A percentile compares a stretch with the other conserved stretches of the same genome.
Conservation (phyloP, 2,888 invertebrate genomes). For the Tachina fera region DNA sequence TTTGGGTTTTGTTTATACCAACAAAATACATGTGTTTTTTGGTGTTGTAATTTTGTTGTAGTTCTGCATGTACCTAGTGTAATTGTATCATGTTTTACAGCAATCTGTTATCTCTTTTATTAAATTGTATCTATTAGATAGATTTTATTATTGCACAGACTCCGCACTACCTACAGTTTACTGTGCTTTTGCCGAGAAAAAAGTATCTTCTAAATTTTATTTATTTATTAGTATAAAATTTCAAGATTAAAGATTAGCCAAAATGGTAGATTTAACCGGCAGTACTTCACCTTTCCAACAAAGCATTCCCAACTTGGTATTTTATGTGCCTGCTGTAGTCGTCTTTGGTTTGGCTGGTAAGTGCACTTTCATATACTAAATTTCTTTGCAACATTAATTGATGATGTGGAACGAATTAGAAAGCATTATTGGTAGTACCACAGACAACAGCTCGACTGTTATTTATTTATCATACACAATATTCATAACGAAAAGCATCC, state of each 20-base stretch:
- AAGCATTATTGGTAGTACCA: constrained; percentile 50
- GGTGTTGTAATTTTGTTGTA: no score
- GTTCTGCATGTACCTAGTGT: no score
- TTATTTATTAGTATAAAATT: constrained; percentile 1
- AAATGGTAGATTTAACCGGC: constrained; percentile 93
- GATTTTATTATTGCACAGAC: constrained; percentile 44
- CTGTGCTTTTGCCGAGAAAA: not conserved
- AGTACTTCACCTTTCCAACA: constrained; percentile 92
- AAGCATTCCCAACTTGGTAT: constrained; percentile 93
- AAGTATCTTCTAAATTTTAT: not conserved
- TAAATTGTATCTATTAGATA: constrained; percentile 30
- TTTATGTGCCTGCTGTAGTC: constrained; percentile 92
- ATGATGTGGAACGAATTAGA: constrained; percentile 63
- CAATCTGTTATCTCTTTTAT: constrained; percentile 5
- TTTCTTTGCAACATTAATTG: constrained; percentile 44
- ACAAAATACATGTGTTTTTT: no score
- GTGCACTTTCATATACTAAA: constrained; percentile 13
- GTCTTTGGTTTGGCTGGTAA: constrained; percentile 91
- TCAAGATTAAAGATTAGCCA: constrained; percentile 71
- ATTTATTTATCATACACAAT: constrained; percentile 12
- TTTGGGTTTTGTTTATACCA: no score
- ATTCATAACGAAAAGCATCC: constrained; percentile 42
- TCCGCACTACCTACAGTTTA: constrained; percentile 36
- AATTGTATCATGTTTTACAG: no score
- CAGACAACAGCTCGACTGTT: not conserved